Percentiles rank a stretch among this genome's conserved stretches.
Conservation (phyloP, 2,888 invertebrate genomes). For the Hetaerina titia region DNA sequence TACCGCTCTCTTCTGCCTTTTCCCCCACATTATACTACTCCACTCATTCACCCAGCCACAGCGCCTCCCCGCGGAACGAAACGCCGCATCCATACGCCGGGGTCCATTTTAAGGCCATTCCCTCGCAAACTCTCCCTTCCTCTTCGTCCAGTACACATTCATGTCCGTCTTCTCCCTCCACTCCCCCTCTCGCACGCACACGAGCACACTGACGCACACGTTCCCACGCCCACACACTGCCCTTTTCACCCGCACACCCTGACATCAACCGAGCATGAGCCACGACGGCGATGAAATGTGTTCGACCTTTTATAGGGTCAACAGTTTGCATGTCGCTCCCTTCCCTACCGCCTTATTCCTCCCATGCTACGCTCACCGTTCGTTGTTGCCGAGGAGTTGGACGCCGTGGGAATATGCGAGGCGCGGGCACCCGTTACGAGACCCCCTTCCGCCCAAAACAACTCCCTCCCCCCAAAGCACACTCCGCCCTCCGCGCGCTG, state of each 20-base stretch:
- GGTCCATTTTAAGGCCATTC: not conserved
- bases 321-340: constrained; percentile 18
- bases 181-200: not conserved
- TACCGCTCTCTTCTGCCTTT: not conserved
- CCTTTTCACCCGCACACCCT: not conserved
- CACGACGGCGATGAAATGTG: not conserved
- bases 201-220: not conserved
- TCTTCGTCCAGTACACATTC: not conserved
- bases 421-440: not conserved
- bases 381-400: not conserved
- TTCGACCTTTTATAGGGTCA: constrained; percentile 35
- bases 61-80: not conserved
- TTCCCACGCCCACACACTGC: not conserved
- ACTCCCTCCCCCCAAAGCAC: not conserved
- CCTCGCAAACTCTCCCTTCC: not conserved
- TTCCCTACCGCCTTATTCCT: not conserved
- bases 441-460: not conserved
- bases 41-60: not conserved
- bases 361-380: not conserved
- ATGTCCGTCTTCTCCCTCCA: not conserved
- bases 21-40: not conserved
- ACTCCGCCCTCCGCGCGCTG: not conserved
- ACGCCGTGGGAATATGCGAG: constrained; percentile 9
- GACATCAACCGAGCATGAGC: not conserved
- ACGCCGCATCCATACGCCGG: not conserved